Evolutionary conservation across 2,113 vertebrate genomes (phyloP).

Genomic region (Triplophysa tibetana): DNA sequence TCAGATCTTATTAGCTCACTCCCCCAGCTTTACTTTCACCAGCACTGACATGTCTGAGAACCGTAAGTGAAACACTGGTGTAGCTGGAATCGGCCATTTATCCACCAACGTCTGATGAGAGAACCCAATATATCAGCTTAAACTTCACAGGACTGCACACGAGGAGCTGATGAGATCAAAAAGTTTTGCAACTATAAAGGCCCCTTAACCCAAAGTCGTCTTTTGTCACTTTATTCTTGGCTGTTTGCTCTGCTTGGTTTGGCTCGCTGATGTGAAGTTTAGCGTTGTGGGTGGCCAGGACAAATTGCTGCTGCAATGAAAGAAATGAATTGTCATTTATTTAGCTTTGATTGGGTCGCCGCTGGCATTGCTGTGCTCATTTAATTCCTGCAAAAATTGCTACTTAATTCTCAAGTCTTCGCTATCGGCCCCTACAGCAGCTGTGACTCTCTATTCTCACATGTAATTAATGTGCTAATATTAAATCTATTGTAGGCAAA

Average conservation of each 20-base stretch:
- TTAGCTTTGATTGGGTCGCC: conserved; percentile 60
- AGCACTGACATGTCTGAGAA: neutral
- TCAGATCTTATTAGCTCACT: too few species aligned
- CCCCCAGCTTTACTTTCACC: neutral
- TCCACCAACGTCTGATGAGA: conserved; percentile 17
- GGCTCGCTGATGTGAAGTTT: conserved; percentile 59
- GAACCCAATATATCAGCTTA: conserved; percentile 9
- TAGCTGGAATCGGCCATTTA: conserved; percentile 34
- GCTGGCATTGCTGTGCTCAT: conserved; percentile 51
- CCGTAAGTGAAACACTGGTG: too few species aligned
- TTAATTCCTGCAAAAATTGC: conserved; percentile 41
- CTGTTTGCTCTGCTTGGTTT: conserved; percentile 56
- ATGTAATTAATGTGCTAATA: conserved; percentile 29
- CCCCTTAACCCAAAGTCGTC: conserved; percentile 57
- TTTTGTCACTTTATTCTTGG: conserved; percentile 61
- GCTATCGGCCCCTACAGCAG: conserved; percentile 12
- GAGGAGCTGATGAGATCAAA: conserved; percentile 17
- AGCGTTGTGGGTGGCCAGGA: conserved; percentile 58
- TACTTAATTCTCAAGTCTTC: conserved; percentile 37
- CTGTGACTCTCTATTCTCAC: conserved; percentile 15
- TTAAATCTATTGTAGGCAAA: conserved; percentile 3
- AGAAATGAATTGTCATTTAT: conserved; percentile 65
- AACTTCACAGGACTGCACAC: neutral
- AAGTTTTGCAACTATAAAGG: neutral
- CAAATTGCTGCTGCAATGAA: conserved; percentile 65